Conservation (phyloP, 2,888 invertebrate species). For the Mechanitis messenoides region DNA sequence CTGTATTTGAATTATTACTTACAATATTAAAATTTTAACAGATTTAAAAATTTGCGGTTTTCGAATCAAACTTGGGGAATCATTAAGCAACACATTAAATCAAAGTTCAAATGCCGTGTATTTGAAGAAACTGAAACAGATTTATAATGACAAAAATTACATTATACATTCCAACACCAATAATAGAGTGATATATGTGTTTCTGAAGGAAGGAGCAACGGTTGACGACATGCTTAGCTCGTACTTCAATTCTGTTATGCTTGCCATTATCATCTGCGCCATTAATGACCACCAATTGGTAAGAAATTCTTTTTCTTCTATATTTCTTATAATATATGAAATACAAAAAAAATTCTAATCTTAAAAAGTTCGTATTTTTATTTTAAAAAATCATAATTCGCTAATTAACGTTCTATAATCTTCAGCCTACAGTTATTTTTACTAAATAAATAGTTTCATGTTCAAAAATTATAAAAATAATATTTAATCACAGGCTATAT, state of each 20-base stretch:
- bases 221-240: conserved; percentile 78
- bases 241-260: conserved; percentile 81
- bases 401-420: too few relatives aligned
- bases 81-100: conserved; percentile 58
- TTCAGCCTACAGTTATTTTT: too few relatives aligned
- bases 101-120: conserved; percentile 37
- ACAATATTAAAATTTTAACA: background rate
- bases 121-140: conserved; percentile 52
- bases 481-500: conserved; percentile 39
- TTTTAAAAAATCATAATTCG: too few relatives aligned
- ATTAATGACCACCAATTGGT: conserved; percentile 53
- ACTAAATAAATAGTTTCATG: too few relatives aligned
- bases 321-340: too few relatives aligned
- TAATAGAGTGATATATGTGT: conserved; percentile 71
- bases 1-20: background rate
- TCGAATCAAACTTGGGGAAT: conserved; percentile 76
- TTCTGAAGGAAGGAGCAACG: conserved; percentile 70
- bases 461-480: background rate
- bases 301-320: conserved; percentile 26
- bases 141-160: conserved; percentile 72
- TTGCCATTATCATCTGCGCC: conserved; percentile 51
- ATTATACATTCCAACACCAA: conserved; percentile 70
- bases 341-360: too few relatives aligned
- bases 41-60: conserved; percentile 64
- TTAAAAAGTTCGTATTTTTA: too few relatives aligned